Evolutionary conservation across 2,113 vertebrate species (phyloP).

Genomic region (Cyanistes caeruleus): DNA sequence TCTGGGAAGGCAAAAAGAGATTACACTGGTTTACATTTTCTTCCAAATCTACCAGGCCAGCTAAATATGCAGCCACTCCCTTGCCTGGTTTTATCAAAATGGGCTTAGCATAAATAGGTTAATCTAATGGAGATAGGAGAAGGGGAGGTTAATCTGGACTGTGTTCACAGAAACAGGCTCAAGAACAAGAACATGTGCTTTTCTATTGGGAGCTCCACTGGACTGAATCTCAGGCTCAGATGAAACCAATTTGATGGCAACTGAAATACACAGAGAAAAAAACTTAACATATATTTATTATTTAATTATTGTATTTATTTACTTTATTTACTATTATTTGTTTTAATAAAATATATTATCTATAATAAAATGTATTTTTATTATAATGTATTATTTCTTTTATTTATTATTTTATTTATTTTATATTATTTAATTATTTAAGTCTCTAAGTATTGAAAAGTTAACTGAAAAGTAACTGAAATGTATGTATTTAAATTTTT

Average conservation of each 20-base stretch:
- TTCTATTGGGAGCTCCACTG: neutral
- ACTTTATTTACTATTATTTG: too few species aligned
- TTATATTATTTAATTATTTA: neutral
- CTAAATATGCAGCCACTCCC: neutral
- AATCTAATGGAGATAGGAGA: neutral
- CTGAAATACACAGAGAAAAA: neutral
- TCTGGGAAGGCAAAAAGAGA: neutral
- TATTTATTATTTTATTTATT: too few species aligned
- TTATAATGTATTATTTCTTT: too few species aligned
- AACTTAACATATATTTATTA: neutral
- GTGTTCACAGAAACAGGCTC: neutral
- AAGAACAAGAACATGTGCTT: neutral
- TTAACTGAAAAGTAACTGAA: neutral
- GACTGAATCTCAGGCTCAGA: neutral
- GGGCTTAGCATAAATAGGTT: neutral
- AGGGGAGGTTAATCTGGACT: neutral
- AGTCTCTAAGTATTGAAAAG: neutral
- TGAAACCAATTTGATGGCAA: neutral
- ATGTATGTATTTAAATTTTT: neutral
- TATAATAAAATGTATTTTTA: too few species aligned
- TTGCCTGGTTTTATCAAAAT: neutral
- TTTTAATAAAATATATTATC: too few species aligned
- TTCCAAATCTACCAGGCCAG: neutral
- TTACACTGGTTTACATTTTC: neutral
- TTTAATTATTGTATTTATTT: too few species aligned